These are phyloP conservation scores for Acrossocheilus wenchowensis DNA, from an alignment of 2,797 vertebrate species.

Conservation along the genomic window DNA sequence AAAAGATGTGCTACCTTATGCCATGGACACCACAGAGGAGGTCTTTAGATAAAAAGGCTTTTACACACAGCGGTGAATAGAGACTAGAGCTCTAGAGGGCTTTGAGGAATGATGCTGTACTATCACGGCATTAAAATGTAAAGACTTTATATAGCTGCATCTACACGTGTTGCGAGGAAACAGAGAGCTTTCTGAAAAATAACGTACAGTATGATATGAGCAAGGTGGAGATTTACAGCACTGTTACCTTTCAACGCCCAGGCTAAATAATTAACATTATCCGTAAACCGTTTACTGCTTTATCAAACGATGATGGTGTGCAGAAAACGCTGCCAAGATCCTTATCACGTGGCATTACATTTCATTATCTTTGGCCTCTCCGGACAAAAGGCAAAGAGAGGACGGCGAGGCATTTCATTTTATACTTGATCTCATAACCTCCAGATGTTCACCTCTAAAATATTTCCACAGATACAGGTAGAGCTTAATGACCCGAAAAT, in stretches of 20 bases:
- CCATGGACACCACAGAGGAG: constrained; percentile 23
- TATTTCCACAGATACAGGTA: constrained; percentile 80
- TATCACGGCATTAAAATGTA: constrained; percentile 50
- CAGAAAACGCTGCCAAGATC: constrained; percentile 64
- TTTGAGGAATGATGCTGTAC: constrained; percentile 40
- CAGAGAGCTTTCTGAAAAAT: background rate
- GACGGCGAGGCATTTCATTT: constrained; percentile 79
- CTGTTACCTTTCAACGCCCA: background rate
- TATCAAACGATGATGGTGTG: constrained; percentile 20
- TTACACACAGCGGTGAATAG: constrained; percentile 42
- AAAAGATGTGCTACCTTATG: constrained; percentile 37
- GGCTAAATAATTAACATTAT: constrained; percentile 2
- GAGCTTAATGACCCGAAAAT: constrained; percentile 81
- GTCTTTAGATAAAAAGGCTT: constrained; percentile 47
- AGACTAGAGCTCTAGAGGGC: constrained; percentile 29
- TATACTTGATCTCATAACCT: constrained; percentile 81
- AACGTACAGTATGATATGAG: background rate
- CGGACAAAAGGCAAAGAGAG: constrained; percentile 75
- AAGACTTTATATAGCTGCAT: constrained; percentile 27
- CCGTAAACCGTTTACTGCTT: background rate
- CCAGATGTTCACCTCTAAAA: constrained; percentile 85
- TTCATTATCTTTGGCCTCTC: constrained; percentile 74
- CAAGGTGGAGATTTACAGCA: background rate
- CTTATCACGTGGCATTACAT: constrained; percentile 71
- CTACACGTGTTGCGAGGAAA: background rate